These are phyloP conservation scores for Allolobophora icterica DNA, from an alignment of 2,888 invertebrate species.

Conservation along the genomic window DNA sequence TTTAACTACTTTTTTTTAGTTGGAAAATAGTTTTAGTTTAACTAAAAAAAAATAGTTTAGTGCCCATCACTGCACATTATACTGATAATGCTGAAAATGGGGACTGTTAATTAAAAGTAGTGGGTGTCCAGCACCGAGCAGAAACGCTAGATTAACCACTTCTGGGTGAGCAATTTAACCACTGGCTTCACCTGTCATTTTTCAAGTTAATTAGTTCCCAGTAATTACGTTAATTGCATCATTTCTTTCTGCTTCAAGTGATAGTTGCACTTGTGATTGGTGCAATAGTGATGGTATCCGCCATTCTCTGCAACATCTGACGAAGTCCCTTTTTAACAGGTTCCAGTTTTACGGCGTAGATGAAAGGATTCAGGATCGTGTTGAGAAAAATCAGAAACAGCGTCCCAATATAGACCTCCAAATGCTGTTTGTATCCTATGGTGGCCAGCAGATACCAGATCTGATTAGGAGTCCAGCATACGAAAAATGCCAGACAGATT, in stretches of 20 bases:
- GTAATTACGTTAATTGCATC: too few species aligned
- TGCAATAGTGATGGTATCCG: background rate
- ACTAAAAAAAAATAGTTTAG: too few species aligned
- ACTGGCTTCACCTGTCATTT: too few species aligned
- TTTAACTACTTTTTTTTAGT: too few species aligned
- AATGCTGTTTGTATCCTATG: background rate
- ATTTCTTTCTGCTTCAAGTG: background rate
- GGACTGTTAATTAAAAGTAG: too few species aligned
- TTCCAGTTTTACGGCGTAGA: constrained; percentile 30
- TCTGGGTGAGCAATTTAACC: too few species aligned
- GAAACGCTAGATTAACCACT: too few species aligned
- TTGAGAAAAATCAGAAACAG: constrained; percentile 29
- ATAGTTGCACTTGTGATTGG: background rate
- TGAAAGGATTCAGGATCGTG: constrained; percentile 28
- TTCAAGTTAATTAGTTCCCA: too few species aligned
- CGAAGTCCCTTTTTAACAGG: constrained; percentile 1
- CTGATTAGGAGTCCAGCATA: constrained; percentile 34
- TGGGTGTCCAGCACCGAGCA: too few species aligned
- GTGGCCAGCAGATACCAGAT: constrained; percentile 11
- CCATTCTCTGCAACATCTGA: background rate
- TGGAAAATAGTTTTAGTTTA: too few species aligned
- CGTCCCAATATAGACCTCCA: background rate
- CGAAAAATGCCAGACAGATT: constrained; percentile 8
- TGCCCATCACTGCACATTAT: too few species aligned
- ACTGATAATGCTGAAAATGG: too few species aligned